A percentile compares a stretch with the other conserved stretches of the same genome.
These are phyloP conservation scores for Lutjanus argentimaculatus DNA, from an alignment of 2,797 vertebrate genomes.

Conservation along the genomic window DNA sequence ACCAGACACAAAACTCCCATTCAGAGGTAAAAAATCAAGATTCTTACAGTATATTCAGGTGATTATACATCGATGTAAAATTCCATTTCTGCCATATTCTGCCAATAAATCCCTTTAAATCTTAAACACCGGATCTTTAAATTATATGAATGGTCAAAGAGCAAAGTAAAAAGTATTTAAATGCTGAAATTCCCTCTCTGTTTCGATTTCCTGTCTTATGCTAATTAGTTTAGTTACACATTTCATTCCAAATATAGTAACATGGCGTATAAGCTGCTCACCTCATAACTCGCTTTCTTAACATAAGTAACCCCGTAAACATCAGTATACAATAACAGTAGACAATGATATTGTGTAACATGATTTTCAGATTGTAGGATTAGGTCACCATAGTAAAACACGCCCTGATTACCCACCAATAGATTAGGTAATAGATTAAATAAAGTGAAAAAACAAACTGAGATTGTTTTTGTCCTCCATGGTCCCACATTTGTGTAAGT, in stretches of 20 bases:
- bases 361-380: conserved; percentile 15
- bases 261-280: background rate
- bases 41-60: no score
- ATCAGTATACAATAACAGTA: background rate
- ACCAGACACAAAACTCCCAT: no score
- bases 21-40: no score
- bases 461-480: background rate
- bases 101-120: no score
- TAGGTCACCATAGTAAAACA: background rate
- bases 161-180: background rate
- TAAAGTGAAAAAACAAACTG: background rate
- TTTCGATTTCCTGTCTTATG: background rate
- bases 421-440: background rate
- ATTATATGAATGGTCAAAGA: background rate
- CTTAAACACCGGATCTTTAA: no score
- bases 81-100: no score
- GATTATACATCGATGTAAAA: no score
- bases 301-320: background rate
- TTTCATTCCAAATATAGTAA: background rate
- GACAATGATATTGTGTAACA: background rate
- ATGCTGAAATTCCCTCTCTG: background rate
- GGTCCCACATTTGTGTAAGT: background rate
- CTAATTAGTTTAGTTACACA: background rate
- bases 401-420: no score
- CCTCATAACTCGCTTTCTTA: background rate